Percentiles rank a stretch among this genome's conserved stretches.
Evolutionary conservation across 2,888 invertebrate genomes (phyloP).

Genomic region (Habroteleia sp.): DNA sequence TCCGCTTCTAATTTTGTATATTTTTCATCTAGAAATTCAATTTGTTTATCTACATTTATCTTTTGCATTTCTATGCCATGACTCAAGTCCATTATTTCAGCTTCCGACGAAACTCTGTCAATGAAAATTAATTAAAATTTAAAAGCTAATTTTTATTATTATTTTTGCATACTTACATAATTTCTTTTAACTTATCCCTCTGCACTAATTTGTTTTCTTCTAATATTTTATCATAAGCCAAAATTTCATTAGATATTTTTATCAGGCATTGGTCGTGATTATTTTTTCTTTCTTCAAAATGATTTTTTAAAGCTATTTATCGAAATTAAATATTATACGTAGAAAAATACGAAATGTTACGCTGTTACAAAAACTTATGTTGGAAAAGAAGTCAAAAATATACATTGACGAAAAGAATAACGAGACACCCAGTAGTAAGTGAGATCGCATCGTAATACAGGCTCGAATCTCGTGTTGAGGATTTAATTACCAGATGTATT

Average conservation of each 20-base stretch:
- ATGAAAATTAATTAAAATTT: neutral
- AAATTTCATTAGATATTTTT: constrained; percentile 24
- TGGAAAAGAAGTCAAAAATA: no score
- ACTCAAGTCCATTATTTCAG: constrained; percentile 21
- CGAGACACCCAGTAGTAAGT: no score
- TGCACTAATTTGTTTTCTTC: constrained; percentile 6
- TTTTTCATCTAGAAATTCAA: constrained; percentile 10
- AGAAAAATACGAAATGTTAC: no score
- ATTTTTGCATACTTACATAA: constrained; percentile 8
- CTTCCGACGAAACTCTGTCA: constrained; percentile 27
- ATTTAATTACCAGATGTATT: no score
- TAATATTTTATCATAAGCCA: constrained; percentile 5
- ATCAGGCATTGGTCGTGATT: constrained; percentile 8
- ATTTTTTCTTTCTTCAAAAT: constrained; percentile 19
- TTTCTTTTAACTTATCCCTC: constrained; percentile 8
- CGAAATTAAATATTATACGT: neutral
- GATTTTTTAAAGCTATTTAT: constrained; percentile 21
- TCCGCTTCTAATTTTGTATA: neutral
- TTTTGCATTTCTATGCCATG: constrained; percentile 11
- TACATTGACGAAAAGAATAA: no score
- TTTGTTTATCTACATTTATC: constrained; percentile 14
- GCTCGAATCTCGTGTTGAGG: no score
- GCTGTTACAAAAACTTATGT: no score
- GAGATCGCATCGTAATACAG: no score
- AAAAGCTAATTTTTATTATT: no score